phyloP scores from a whole-genome alignment of 2,888 invertebrate genomes.

The Peribatodes rhomboidaria region DNA sequence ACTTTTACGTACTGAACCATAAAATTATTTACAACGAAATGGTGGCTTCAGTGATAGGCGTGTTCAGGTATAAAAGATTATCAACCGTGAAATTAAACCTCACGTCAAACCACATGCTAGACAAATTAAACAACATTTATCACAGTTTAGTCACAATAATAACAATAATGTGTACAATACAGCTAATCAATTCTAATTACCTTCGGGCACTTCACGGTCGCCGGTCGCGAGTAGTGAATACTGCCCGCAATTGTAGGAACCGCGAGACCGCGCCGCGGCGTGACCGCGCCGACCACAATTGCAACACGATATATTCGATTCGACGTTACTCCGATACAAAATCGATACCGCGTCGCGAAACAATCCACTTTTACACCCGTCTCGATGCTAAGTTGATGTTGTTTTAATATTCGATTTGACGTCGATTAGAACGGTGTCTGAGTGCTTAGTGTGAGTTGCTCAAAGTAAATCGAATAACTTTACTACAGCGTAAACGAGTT shows the following conservation, averaged over 20 bases:
- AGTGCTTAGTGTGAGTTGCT: too few species aligned
- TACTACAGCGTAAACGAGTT: too few species aligned
- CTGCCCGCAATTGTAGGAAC: conserved; percentile 56
- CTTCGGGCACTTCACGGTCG: conserved; percentile 25
- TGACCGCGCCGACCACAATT: conserved; percentile 63
- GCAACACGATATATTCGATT: conserved; percentile 56
- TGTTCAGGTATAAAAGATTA: not conserved
- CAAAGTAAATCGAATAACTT: too few species aligned
- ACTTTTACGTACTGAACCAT: too few species aligned
- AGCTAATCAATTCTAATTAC: conserved; percentile 32
- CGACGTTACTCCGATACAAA: conserved; percentile 60
- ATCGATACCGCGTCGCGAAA: conserved; percentile 54
- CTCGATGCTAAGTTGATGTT: conserved; percentile 7
- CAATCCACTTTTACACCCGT: conserved; percentile 32
- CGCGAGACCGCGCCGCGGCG: conserved; percentile 55
- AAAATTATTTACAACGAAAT: not conserved
- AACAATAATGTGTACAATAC: conserved; percentile 17
- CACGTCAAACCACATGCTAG: not conserved
- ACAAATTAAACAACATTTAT: conserved; percentile 2
- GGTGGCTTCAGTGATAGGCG: not conserved
- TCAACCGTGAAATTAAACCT: not conserved
- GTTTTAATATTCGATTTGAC: conserved; percentile 19
- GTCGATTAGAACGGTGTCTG: conserved; percentile 2
- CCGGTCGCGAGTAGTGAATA: conserved; percentile 27
- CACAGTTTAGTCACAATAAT: conserved; percentile 9